phyloP scores from a whole-genome alignment of 2,888 invertebrate species.

The Thecocarcelia acutangulata region DNA sequence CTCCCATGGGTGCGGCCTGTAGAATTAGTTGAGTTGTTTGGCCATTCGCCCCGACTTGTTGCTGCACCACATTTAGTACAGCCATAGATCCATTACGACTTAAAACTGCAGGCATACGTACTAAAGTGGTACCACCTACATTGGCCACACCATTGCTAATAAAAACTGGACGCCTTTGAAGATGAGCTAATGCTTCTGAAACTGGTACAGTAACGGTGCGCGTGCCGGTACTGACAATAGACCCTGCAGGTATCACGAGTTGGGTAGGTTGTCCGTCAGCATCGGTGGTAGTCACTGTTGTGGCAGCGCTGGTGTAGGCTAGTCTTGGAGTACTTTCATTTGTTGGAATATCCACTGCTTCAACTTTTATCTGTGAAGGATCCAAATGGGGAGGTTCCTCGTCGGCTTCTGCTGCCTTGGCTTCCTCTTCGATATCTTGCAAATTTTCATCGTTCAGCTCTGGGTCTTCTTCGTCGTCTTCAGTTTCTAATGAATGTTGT shows the following conservation, averaged over 20 bases:
- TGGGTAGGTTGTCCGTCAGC: constrained; percentile 73
- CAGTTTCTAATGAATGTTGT: constrained; percentile 59
- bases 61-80: constrained; percentile 77
- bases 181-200: constrained; percentile 75
- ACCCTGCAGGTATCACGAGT: constrained; percentile 76
- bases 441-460: constrained; percentile 78
- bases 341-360: constrained; percentile 72
- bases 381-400: constrained; percentile 73
- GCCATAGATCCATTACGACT: constrained; percentile 77
- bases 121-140: constrained; percentile 75
- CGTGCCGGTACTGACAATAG: constrained; percentile 74
- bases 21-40: constrained; percentile 76
- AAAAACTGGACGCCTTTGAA: constrained; percentile 79
- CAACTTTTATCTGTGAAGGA: constrained; percentile 74
- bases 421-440: constrained; percentile 79
- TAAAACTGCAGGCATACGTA: constrained; percentile 77
- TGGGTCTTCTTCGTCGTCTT: constrained; percentile 78
- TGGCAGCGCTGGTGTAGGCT: constrained; percentile 72
- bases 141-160: constrained; percentile 77
- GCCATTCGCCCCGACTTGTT: constrained; percentile 71
- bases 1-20: constrained; percentile 72
- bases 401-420: constrained; percentile 77
- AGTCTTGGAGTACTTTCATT: constrained; percentile 71
- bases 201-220: constrained; percentile 76
- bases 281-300: constrained; percentile 67